Base-by-base conservation (phyloP, 2,113 vertebrate genomes). In the Macroglossus sobrinus region DNA sequence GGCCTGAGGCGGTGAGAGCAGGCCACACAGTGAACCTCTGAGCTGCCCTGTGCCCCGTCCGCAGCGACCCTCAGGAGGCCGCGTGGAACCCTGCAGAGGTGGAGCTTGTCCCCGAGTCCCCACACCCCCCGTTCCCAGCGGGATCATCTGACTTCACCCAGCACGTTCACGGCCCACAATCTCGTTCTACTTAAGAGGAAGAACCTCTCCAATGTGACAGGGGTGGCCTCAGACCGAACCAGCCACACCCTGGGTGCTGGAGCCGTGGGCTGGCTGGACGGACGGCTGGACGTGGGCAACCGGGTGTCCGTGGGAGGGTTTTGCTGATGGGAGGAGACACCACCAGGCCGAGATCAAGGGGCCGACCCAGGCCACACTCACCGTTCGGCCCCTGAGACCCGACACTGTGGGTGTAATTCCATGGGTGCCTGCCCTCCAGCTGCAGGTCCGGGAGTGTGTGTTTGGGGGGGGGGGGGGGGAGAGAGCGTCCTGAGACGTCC, bases 401-500 rank as follows among this genome's bases (percentile, higher is more conserved):
- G 4, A 35, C 45, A 15, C 18, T 0, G 55, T 13, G 13, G 2
- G 7, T 33, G 5, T 35, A 30, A 10, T 40, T 14, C 57, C 22
- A 3, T 0, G 7, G 24, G 8, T 30, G 30, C 2, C 18, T 0
- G 1, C 4, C 47, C 7, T 38, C 35, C 55, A 55, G 30, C 24
- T 35, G 57, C 4, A 40, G 10, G 64, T 21, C 35, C 7, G 4
- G 55, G 1, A 1, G 26, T 19, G 15, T 40, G 53, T 18, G 13
- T 24, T 24, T 24, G 9, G 9, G 8, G 19, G 5, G 2, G 9
- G 8, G 19, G 5, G 2, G 8, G 22, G n/a, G 55, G 43, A 33
- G 21, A 26, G 0, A 12, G 66, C 12, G 1, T 47, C 61, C 40
- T 2, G 3, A 18, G 63, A 47, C 0, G 0, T 8, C 38, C 8